These are phyloP conservation scores for Thamnaconus septentrionalis DNA, from an alignment of 2,113 vertebrate species.

Conservation along the genomic window DNA sequence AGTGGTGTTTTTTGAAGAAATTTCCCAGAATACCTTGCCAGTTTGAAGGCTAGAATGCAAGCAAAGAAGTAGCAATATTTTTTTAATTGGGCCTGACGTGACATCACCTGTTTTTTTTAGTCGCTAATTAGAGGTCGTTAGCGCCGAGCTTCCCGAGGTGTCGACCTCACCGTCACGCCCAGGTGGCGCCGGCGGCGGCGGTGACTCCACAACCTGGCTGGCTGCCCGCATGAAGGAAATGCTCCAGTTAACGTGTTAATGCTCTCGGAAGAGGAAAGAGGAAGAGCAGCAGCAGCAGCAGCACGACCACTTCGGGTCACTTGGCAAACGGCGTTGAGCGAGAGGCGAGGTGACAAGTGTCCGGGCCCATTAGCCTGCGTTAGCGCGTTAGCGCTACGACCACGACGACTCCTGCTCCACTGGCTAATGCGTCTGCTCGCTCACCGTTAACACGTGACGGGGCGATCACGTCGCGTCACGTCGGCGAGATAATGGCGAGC, in stretches of 20 bases:
- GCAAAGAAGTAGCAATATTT: not conserved
- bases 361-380: constrained; percentile 70
- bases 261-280: constrained; percentile 2
- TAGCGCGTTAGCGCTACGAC: constrained; percentile 31
- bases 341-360: constrained; percentile 74
- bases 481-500: constrained; percentile 57
- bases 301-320: constrained; percentile 54
- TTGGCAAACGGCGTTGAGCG: constrained; percentile 62
- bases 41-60: constrained; percentile 10
- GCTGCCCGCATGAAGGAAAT: too few relatives aligned
- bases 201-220: constrained; percentile 59
- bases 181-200: constrained; percentile 42
- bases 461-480: constrained; percentile 46
- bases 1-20: too few relatives aligned
- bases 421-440: constrained; percentile 33
- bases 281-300: too few relatives aligned
- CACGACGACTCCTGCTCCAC: constrained; percentile 52
- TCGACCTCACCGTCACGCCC: constrained; percentile 67
- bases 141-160: constrained; percentile 71
- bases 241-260: constrained; percentile 30
- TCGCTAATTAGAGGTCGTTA: constrained; percentile 76
- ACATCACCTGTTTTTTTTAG: constrained; percentile 10
- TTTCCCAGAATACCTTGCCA: not conserved
- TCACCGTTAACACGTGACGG: constrained; percentile 52
- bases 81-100: too few relatives aligned